Evolutionary conservation across 2,888 invertebrate species (phyloP), one percentile per base, ranked within the genome.

Genomic region (Laspeyria flexula): DNA sequence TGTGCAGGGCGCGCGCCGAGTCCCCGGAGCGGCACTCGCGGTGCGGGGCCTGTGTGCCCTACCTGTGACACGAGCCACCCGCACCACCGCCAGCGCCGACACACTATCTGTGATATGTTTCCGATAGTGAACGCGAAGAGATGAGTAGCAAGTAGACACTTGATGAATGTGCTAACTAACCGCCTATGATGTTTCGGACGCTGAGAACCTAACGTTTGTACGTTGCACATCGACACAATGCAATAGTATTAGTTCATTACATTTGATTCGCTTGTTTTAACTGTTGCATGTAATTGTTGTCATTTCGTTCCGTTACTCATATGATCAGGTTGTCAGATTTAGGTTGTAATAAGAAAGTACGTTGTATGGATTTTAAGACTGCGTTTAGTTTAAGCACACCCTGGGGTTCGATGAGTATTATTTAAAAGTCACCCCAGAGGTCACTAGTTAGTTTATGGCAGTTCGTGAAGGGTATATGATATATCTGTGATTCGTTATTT

Each of bases 401-500:
- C 44, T 47, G 56, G 67, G 65, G 66, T 59, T 69, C 30, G 60
- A 65, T 52, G 43, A 70, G 63, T 69, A 66, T 66, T 73, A 62
- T 44, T 65, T 60, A 45, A 52, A 61, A 55, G 42, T 60, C 60
- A 44, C 61, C 62, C 60, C 42, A 3, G 53, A 25, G 61, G 58
- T 60, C 43, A 60, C 31, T 65, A 68, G 61, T 68, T 75, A 77
- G 66, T 72, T 66, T 59, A 70, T 74, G 83, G 79, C 81, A 84
- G 85, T 85, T 88, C 74, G 81, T 64, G 75, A 84, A 77, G 75
- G 84, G 77, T 87, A 89, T 89, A 89, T 89, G 84, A 77, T 87
- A 89, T 89, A 89, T 89, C 90, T 92, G 91, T 92, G 91, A 92
- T 92, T 90, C 77, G 85, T 85, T 88, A 82, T 77, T 76, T 79